These are phyloP conservation scores for Fragum fragum DNA, from an alignment of 2,888 invertebrate species.

Conservation along the genomic window DNA sequence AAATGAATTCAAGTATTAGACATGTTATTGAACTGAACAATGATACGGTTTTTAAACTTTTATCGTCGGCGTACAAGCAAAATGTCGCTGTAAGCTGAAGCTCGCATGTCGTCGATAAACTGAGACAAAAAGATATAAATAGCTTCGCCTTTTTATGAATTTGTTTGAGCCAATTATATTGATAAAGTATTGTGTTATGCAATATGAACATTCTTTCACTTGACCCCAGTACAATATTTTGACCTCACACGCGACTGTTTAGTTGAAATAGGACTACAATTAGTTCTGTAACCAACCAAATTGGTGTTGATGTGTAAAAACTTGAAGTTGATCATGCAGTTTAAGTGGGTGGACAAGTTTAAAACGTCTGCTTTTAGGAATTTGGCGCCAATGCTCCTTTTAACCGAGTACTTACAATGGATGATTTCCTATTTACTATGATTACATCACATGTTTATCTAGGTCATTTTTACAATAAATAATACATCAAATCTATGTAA, in stretches of 20 bases:
- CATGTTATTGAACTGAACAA: too few relatives aligned
- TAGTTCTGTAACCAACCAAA: background rate
- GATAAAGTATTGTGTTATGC: too few relatives aligned
- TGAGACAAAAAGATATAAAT: too few relatives aligned
- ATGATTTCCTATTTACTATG: conserved; percentile 1
- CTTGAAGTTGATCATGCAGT: background rate
- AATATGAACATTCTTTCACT: background rate
- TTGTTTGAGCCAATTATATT: too few relatives aligned
- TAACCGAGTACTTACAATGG: background rate
- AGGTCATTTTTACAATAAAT: background rate
- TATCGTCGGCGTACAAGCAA: too few relatives aligned
- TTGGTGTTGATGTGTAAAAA: background rate
- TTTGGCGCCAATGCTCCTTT: background rate
- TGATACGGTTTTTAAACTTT: too few relatives aligned
- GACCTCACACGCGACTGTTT: background rate
- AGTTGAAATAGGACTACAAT: background rate
- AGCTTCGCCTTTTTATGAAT: too few relatives aligned
- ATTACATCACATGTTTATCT: background rate
- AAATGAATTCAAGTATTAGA: too few relatives aligned
- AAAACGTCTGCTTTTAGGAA: conserved; percentile 7
- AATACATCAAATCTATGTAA: too few relatives aligned
- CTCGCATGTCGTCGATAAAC: too few relatives aligned
- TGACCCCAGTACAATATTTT: background rate
- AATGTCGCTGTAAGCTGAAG: too few relatives aligned
- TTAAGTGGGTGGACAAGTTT: conserved; percentile 14